phyloP scores from a whole-genome alignment of 1,140 invertebrate genomes.

The Macrocentrus cingulum region DNA sequence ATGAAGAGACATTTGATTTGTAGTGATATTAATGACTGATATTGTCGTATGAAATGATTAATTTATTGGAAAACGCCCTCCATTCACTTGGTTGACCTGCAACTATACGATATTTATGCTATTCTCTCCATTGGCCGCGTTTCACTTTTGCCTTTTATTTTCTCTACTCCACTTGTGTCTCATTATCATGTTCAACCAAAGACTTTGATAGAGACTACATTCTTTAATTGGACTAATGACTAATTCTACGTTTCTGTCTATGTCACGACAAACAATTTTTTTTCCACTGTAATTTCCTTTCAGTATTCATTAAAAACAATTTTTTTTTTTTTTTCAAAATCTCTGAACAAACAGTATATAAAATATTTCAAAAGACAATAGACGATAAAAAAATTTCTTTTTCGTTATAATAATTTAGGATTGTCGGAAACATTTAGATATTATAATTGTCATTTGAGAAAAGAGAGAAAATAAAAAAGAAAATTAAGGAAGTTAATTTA shows the following conservation, averaged over 20 bases:
- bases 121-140: conserved; percentile 19
- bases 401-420: too few species aligned
- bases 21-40: conserved; percentile 9
- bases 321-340: too few species aligned
- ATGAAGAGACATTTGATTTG: background rate
- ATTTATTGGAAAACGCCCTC: conserved; percentile 1
- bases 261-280: background rate
- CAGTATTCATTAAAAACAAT: too few species aligned
- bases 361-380: too few species aligned
- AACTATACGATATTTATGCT: conserved; percentile 3
- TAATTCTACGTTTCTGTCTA: background rate
- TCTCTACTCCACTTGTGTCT: conserved; percentile 26
- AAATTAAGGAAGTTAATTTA: too few species aligned
- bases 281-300: too few species aligned
- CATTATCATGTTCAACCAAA: conserved; percentile 28
- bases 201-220: background rate
- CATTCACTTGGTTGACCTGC: background rate
- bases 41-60: conserved; percentile 19
- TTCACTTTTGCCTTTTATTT: conserved; percentile 18
- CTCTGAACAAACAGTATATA: too few species aligned
- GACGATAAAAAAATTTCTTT: too few species aligned
- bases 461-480: too few species aligned
- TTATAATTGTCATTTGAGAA: too few species aligned
- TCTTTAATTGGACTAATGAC: background rate
- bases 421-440: too few species aligned